These are phyloP conservation scores for Tamandua tetradactyla DNA, from an alignment of 2,797 vertebrate species.

Conservation along the genomic window DNA sequence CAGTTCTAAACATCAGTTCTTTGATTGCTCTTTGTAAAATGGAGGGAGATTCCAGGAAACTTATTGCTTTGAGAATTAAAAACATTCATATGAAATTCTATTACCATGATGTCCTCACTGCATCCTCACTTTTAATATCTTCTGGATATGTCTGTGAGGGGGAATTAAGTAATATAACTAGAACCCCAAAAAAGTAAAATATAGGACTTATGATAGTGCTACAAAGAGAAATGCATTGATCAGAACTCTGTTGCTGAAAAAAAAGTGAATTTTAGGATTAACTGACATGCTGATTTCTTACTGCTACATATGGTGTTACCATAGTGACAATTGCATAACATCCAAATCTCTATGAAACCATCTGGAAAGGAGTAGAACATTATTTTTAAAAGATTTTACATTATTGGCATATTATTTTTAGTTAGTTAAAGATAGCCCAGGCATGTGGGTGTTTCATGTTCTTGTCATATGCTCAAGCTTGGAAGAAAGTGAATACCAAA, in stretches of 20 bases:
- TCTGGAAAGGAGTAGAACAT: constrained; percentile 56
- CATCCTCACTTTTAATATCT: neutral
- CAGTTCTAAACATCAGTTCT: neutral
- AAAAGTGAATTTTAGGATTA: constrained; percentile 30
- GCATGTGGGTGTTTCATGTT: constrained; percentile 57
- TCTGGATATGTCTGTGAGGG: neutral
- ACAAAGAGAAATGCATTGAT: neutral
- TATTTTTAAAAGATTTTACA: constrained; percentile 57
- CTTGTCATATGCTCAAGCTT: constrained; percentile 31
- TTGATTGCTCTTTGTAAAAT: neutral
- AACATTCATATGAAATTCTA: neutral
- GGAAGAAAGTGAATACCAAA: neutral
- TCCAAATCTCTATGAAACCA: constrained; percentile 67
- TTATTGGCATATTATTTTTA: constrained; percentile 61
- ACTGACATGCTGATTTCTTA: constrained; percentile 49
- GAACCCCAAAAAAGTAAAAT: neutral
- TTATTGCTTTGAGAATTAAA: constrained; percentile 17
- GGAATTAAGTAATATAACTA: neutral
- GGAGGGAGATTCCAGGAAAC: neutral
- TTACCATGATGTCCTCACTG: neutral
- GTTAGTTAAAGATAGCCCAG: constrained; percentile 54
- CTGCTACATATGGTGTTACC: constrained; percentile 67
- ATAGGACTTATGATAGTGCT: neutral
- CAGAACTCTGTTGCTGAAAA: constrained; percentile 10
- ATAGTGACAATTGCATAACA: constrained; percentile 72